These are phyloP conservation scores for Agrypnus murinus DNA, from an alignment of 2,888 invertebrate species.

Conservation along the genomic window DNA sequence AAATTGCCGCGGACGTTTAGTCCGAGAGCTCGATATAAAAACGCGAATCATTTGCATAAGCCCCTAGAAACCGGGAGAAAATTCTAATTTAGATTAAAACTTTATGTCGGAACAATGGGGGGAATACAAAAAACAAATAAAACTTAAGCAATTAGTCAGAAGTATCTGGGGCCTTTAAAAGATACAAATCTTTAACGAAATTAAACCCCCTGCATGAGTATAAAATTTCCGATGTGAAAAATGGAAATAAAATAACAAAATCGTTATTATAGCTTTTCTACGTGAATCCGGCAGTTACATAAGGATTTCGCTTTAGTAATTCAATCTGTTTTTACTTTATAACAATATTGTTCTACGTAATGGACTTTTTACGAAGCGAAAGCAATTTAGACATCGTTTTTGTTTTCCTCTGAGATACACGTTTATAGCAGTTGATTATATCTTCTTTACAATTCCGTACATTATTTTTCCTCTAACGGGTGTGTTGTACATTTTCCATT, in stretches of 20 bases:
- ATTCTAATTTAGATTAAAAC: conserved; percentile 59
- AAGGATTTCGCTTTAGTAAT: conserved; percentile 40
- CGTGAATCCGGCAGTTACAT: conserved; percentile 29
- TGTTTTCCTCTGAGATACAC: conserved; percentile 42
- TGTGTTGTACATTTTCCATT: conserved; percentile 38
- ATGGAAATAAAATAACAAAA: conserved; percentile 35
- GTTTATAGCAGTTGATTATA: conserved; percentile 47
- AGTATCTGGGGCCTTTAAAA: conserved; percentile 36
- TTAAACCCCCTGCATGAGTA: conserved; percentile 8
- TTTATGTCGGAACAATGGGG: conserved; percentile 55
- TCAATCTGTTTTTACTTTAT: conserved; percentile 47
- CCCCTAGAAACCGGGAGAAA: conserved; percentile 51
- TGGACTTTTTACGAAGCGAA: conserved; percentile 46
- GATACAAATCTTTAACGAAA: conserved; percentile 39
- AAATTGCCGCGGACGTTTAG: conserved; percentile 48
- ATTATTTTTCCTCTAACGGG: conserved; percentile 39
- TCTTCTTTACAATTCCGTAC: conserved; percentile 44
- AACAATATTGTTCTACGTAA: conserved; percentile 50
- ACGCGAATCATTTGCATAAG: conserved; percentile 56
- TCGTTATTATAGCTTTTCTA: conserved; percentile 13
- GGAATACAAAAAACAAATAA: conserved; percentile 52
- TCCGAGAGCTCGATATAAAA: conserved; percentile 44
- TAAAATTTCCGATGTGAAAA: conserved; percentile 26
- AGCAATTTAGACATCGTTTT: conserved; percentile 48
- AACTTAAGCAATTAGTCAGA: conserved; percentile 53